phyloP scores from a whole-genome alignment of 2,888 invertebrate species.

The Andrena hattorfiana region DNA sequence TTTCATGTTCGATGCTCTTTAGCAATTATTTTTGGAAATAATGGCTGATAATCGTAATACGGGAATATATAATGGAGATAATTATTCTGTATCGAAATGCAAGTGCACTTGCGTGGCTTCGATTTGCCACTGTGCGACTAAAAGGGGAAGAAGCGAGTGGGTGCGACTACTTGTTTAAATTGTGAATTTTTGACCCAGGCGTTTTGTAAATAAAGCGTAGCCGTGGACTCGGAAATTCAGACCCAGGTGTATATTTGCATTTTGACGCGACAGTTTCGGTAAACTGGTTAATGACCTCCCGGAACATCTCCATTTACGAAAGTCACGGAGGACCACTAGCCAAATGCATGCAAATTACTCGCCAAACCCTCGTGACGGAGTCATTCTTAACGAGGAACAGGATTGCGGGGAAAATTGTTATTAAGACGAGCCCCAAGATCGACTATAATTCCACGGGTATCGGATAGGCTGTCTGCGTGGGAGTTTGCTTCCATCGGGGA shows the following conservation, averaged over 20 bases:
- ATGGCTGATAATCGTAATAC: too few relatives aligned
- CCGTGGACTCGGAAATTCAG: background rate
- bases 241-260: background rate
- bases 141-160: too few relatives aligned
- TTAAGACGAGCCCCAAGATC: slow-evolving; percentile 11
- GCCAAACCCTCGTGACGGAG: background rate
- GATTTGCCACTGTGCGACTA: too few relatives aligned
- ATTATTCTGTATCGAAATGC: too few relatives aligned
- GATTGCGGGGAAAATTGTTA: slow-evolving; percentile 25
- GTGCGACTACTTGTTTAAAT: too few relatives aligned
- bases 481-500: slow-evolving; percentile 16
- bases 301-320: background rate
- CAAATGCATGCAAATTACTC: background rate
- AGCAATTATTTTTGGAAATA: too few relatives aligned
- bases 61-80: too few relatives aligned
- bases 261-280: slow-evolving; percentile 2
- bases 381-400: slow-evolving; percentile 7
- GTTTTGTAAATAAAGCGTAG: too few relatives aligned
- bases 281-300: background rate
- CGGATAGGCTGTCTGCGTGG: background rate
- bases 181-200: too few relatives aligned
- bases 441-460: background rate
- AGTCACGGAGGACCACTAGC: background rate
- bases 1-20: too few relatives aligned
- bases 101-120: too few relatives aligned